phyloP scores from a whole-genome alignment of 2,888 invertebrate genomes.

The Caenorhabditis sp. region DNA sequence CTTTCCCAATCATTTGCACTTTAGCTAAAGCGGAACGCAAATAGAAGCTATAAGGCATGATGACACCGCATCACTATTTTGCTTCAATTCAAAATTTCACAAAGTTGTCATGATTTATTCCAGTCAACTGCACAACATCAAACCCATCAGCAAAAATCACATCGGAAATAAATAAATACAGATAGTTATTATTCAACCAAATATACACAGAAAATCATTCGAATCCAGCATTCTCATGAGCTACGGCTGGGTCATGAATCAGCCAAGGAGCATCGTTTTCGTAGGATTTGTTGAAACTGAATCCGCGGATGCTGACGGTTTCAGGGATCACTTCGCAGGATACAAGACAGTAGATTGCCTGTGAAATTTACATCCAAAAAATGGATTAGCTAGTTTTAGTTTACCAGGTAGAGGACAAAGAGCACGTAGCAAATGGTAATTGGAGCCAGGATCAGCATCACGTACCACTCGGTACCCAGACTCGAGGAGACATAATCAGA shows the following conservation, averaged over 20 bases:
- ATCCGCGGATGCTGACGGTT: slow-evolving; percentile 48
- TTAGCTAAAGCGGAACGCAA: slow-evolving; percentile 93
- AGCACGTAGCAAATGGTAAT: slow-evolving; percentile 88
- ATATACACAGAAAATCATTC: slow-evolving; percentile 4
- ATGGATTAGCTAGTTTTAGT: not conserved
- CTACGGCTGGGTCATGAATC: not conserved
- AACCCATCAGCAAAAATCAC: not conserved
- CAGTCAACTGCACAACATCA: not conserved
- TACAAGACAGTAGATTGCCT: slow-evolving; percentile 70
- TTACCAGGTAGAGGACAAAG: slow-evolving; percentile 89
- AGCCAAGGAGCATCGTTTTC: slow-evolving; percentile 65
- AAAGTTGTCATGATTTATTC: not conserved
- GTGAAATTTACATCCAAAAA: too few species aligned
- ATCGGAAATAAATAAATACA: not conserved
- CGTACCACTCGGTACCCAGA: slow-evolving; percentile 83
- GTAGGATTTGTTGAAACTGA: slow-evolving; percentile 54
- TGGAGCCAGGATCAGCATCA: slow-evolving; percentile 85
- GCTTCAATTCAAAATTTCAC: too few species aligned
- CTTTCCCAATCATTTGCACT: too few species aligned
- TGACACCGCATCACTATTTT: slow-evolving; percentile 92
- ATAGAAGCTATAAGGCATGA: slow-evolving; percentile 95
- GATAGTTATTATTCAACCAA: slow-evolving; percentile 16
- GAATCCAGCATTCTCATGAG: slow-evolving; percentile 38
- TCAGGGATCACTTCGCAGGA: slow-evolving; percentile 69
- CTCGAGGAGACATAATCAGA: slow-evolving; percentile 85